Evolutionary conservation across 2,797 vertebrate species (phyloP).

Genomic region (Lagocephalus sceleratus): DNA sequence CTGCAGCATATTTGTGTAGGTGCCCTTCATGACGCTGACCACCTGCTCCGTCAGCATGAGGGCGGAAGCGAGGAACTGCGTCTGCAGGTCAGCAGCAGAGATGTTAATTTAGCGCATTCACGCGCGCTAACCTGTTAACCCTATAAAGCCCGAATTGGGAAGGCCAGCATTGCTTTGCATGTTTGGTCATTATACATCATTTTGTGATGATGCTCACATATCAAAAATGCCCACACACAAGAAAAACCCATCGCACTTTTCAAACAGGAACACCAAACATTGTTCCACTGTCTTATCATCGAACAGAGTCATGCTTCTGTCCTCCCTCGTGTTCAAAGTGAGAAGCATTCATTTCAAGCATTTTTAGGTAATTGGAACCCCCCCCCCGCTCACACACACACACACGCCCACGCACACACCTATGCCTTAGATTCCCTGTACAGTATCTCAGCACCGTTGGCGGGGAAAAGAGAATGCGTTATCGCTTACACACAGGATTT

Average conservation of each 20-base stretch:
- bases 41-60: too few species aligned
- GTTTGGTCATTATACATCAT: too few species aligned
- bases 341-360: slow-evolving; percentile 43
- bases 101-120: too few species aligned
- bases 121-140: too few species aligned
- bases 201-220: too few species aligned
- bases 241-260: background rate
- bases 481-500: slow-evolving; percentile 50
- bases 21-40: too few species aligned
- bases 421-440: slow-evolving; percentile 17
- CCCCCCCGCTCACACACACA: background rate
- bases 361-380: slow-evolving; percentile 50
- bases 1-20: too few species aligned
- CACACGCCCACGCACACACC: background rate
- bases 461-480: slow-evolving; percentile 44
- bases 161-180: too few species aligned
- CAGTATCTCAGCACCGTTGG: slow-evolving; percentile 25
- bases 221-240: too few species aligned
- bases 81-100: too few species aligned
- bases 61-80: too few species aligned
- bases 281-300: slow-evolving; percentile 37
- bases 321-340: slow-evolving; percentile 39
- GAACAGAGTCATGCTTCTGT: slow-evolving; percentile 21
- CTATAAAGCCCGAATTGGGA: too few species aligned
- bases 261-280: slow-evolving; percentile 28